A percentile compares a stretch with the other conserved stretches of the same genome.
Conservation (phyloP, 1,140 invertebrate genomes). For the Wiebesia pumilae region DNA sequence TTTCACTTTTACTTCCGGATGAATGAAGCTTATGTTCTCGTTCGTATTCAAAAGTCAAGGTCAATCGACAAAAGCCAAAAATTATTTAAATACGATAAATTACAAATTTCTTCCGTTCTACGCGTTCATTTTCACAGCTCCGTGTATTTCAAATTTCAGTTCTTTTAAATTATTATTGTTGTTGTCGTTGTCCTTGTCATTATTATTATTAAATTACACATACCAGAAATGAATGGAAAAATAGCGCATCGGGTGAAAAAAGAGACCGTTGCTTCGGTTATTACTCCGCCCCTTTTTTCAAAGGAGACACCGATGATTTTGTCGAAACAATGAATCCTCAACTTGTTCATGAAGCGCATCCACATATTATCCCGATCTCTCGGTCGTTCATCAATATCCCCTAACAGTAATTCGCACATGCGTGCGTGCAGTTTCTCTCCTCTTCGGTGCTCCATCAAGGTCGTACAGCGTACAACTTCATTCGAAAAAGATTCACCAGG, state of each 20-base stretch:
- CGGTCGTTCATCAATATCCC: slow-evolving; percentile 33
- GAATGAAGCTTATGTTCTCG: too few relatives aligned
- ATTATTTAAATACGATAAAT: too few relatives aligned
- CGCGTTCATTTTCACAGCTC: too few relatives aligned
- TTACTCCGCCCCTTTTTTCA: not conserved
- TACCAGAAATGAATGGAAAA: too few relatives aligned
- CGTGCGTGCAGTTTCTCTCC: not conserved
- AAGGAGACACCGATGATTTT: not conserved
- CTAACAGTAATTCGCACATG: slow-evolving; percentile 15
- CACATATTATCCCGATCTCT: not conserved
- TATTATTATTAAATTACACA: too few relatives aligned
- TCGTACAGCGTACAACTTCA: slow-evolving; percentile 34
- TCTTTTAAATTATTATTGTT: too few relatives aligned
- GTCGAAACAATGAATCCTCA: not conserved
- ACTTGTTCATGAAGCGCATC: not conserved
- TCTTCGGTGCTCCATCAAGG: slow-evolving; percentile 17
- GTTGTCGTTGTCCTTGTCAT: too few relatives aligned
- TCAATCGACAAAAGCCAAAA: too few relatives aligned
- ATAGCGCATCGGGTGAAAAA: not conserved
- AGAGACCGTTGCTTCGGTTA: not conserved
- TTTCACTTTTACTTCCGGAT: too few relatives aligned
- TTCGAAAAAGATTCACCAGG: slow-evolving; percentile 24
- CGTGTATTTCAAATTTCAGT: too few relatives aligned
- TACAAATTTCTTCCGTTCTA: too few relatives aligned
- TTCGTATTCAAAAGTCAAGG: too few relatives aligned